A percentile compares a stretch with the other conserved stretches of the same genome.
These are phyloP conservation scores for Thunnus albacares DNA, from an alignment of 2,797 vertebrate species.

Conservation along the genomic window DNA sequence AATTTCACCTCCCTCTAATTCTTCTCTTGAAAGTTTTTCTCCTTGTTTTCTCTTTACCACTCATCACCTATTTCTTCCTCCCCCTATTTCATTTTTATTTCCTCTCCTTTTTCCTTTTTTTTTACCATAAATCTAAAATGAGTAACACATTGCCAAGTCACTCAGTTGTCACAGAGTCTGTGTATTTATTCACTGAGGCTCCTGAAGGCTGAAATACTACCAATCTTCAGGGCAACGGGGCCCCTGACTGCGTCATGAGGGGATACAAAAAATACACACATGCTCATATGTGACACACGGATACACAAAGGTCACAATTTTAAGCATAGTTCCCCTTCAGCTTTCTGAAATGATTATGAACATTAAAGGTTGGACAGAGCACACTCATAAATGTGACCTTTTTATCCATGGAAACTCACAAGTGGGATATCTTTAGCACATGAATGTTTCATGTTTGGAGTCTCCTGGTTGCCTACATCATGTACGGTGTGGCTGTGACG, in stretches of 20 bases:
- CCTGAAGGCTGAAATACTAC: slow-evolving; percentile 25
- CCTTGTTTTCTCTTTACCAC: not conserved
- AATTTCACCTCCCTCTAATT: not conserved
- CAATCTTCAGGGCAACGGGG: not conserved
- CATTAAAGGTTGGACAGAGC: not conserved
- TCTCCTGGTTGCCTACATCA: slow-evolving; percentile 1
- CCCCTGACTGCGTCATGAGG: slow-evolving; percentile 9
- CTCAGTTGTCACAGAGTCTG: slow-evolving; percentile 25
- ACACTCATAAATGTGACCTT: not conserved
- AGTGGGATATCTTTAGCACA: slow-evolving; percentile 1
- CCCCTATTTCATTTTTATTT: slow-evolving; percentile 1
- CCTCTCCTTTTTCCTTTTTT: not conserved
- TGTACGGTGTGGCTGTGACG: slow-evolving; percentile 15
- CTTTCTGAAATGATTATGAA: not conserved
- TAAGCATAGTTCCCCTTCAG: not conserved
- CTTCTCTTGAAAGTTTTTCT: not conserved
- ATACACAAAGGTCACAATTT: not conserved
- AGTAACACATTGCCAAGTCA: slow-evolving; percentile 18
- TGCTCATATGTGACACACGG: not conserved
- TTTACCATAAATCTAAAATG: slow-evolving; percentile 23
- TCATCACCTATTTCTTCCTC: not conserved
- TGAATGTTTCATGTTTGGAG: not conserved
- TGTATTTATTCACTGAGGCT: slow-evolving; percentile 38
- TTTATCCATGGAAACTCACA: slow-evolving; percentile 9
- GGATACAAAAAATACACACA: not conserved